These are phyloP conservation scores for Cecidostiba fungosa DNA, from an alignment of 2,888 invertebrate genomes.

Conservation along the genomic window DNA sequence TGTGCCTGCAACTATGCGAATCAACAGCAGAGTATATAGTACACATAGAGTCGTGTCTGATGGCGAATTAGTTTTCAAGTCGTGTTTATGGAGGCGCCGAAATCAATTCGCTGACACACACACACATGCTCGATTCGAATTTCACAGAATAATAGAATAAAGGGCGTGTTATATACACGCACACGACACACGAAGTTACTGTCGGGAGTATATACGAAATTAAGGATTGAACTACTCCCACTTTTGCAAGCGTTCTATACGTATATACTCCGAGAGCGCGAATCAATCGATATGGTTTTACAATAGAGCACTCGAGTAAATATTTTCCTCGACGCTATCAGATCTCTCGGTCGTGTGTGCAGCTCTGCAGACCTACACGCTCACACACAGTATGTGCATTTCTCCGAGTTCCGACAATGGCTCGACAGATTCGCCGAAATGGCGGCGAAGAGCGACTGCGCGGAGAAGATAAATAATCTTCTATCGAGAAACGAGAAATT, in stretches of 20 bases:
- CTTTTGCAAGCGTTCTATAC: background rate
- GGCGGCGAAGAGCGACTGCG: background rate
- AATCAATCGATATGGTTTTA: conserved; percentile 58
- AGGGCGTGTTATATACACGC: background rate
- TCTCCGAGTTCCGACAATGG: conserved; percentile 56
- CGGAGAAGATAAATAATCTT: background rate
- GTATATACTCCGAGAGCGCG: conserved; percentile 23
- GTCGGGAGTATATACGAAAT: conserved; percentile 29
- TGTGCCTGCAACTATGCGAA: background rate
- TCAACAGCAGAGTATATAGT: background rate
- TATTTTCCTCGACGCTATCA: conserved; percentile 60
- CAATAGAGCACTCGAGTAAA: conserved; percentile 59
- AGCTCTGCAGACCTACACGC: conserved; percentile 33
- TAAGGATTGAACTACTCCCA: conserved; percentile 30
- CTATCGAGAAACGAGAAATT: background rate
- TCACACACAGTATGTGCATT: conserved; percentile 24
- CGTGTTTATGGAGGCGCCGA: background rate
- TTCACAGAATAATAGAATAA: background rate
- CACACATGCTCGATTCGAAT: background rate
- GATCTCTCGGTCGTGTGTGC: conserved; percentile 4
- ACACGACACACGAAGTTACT: background rate
- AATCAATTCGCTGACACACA: background rate
- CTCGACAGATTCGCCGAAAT: conserved; percentile 36
- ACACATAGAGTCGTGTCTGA: background rate
- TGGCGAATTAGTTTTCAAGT: background rate